Evolutionary conservation across 2,797 vertebrate genomes (phyloP), one percentile per base, ranked within the genome.

Genomic region (Lagocephalus sceleratus): DNA sequence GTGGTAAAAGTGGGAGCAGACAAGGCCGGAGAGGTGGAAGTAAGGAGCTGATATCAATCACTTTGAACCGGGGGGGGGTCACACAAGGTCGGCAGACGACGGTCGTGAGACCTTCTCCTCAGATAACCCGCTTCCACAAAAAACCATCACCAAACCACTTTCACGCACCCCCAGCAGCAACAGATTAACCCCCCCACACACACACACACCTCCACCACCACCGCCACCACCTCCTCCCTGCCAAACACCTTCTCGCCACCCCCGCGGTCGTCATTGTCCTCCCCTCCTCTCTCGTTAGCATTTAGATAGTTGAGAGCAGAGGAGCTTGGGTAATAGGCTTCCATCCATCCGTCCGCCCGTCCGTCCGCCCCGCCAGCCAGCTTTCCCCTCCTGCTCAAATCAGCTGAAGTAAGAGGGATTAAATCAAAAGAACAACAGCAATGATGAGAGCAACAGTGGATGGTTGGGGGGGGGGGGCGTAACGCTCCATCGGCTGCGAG

Each of bases 241-340:
- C 81, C 84, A 63, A 60, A 62, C 82, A 70, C 66, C 25, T 54
- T 20, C 8, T 41, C 42, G 15, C 38, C 19, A n/a, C 25, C 38
- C 19, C 25, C 41, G n/a, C 10, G 6, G 5, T 20, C 42, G 17
- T 14, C 17, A 5, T 10, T 14, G 6, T 14, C 42, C 75, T 81
- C 15, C 51, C 26, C 20, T 17, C n/a, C 53, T 23, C 46, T 32
- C 70, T 98, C 91, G 93, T 98, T 98, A 96, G 95, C 96, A 98
- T 98, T 98, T 98, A 98, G 96, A 98, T 98, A 93, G 96, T 88
- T 92, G 91, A 90, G 92, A 90, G 91, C 90, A 87, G 68, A 3
- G 89, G 85, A 90, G 89, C 88, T 91, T 84, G 82, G 88, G 92
- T 94, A 94, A 94, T 92, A 87, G 92, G 92, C 93, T 89, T 94